A percentile compares a stretch with the other conserved stretches of the same genome.
These are phyloP conservation scores for Brachionus manjavacas DNA, from an alignment of 1,140 invertebrate genomes.

Conservation along the genomic window DNA sequence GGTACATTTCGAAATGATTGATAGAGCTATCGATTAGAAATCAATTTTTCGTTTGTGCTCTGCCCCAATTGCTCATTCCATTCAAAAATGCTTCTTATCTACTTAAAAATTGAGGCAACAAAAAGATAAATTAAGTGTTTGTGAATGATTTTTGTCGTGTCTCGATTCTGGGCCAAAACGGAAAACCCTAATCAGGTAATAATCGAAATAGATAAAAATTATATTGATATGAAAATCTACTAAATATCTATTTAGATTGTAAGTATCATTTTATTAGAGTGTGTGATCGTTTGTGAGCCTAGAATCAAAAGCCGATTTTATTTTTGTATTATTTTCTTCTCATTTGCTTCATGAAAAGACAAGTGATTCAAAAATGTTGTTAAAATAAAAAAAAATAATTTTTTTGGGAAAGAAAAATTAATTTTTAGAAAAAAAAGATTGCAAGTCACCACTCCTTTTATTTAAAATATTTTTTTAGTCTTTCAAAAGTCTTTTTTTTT, in stretches of 20 bases:
- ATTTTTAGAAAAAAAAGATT: too few relatives aligned
- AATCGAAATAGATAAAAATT: neutral
- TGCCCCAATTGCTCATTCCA: neutral
- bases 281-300: neutral
- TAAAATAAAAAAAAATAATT: too few relatives aligned
- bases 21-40: conserved; percentile 30
- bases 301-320: neutral
- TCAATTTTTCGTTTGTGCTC: neutral
- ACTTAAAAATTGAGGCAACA: neutral
- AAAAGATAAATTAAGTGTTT: conserved; percentile 27
- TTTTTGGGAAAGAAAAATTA: too few relatives aligned
- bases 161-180: conserved; percentile 2
- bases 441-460: too few relatives aligned
- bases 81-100: conserved; percentile 20
- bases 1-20: conserved; percentile 17
- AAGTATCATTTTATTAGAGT: neutral
- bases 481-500: too few relatives aligned
- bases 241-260: neutral
- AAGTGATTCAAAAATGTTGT: too few relatives aligned
- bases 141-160: neutral
- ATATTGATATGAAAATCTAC: neutral
- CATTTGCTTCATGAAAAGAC: neutral
- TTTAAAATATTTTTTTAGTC: too few relatives aligned
- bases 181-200: conserved; percentile 31
- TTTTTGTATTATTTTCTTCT: neutral